Evolutionary conservation across 2,888 invertebrate species (phyloP).

Genomic region (Hetaerina titia): DNA sequence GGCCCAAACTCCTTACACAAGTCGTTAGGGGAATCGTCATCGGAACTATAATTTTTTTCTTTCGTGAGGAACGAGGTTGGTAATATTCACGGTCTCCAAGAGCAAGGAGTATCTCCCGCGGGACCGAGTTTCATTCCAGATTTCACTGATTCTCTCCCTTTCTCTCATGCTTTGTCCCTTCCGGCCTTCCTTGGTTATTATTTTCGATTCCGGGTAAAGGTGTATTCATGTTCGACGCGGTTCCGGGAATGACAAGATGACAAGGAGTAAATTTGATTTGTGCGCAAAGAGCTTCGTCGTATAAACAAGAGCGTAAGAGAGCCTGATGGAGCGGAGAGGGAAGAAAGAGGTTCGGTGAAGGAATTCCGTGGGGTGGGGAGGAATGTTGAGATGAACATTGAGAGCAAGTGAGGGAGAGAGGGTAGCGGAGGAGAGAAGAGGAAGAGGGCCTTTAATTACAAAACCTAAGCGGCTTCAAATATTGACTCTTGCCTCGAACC

Average conservation of each 20-base stretch:
- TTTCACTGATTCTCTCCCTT: too few species aligned
- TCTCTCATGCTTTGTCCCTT: not conserved
- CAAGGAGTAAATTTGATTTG: not conserved
- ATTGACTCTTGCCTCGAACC: constrained; percentile 10
- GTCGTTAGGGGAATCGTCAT: too few species aligned
- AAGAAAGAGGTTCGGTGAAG: not conserved
- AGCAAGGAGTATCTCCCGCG: too few species aligned
- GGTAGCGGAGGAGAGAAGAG: not conserved
- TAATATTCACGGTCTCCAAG: too few species aligned
- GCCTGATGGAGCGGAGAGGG: not conserved
- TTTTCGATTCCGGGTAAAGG: not conserved
- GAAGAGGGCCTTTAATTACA: not conserved
- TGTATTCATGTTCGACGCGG: not conserved
- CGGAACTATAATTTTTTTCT: too few species aligned
- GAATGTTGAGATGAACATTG: not conserved
- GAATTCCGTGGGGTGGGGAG: not conserved
- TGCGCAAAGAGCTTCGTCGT: not conserved
- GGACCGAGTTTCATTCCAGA: too few species aligned
- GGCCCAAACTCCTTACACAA: too few species aligned
- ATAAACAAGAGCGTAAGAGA: not conserved
- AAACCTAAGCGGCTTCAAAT: constrained; percentile 1
- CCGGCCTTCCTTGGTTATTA: not conserved
- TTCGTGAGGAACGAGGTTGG: too few species aligned
- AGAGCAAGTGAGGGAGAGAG: not conserved
- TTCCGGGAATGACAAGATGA: not conserved